Evolutionary conservation across 53 echinoderm and acorn worm species (phyloP), one percentile per base, ranked within the genome.

Genomic region (Glandiceps talaboti): DNA sequence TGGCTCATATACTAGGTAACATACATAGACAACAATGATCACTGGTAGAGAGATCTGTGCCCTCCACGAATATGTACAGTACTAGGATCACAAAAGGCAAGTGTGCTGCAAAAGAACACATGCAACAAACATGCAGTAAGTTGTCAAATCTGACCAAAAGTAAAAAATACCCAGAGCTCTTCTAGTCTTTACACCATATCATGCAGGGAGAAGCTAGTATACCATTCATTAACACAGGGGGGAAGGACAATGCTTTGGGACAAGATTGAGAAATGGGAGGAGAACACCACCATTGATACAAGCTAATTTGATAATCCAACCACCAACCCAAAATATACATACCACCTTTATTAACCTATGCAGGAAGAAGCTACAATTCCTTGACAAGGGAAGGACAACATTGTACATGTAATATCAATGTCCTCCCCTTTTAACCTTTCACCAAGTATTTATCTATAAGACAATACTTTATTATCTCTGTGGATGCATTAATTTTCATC

Each of bases 1-100:
- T 94, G 83, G 45, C 87, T 45, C 64, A 45, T 45, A 45, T 45
- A 45, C 64, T 45, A 45, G 64, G 64, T 45, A 12, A 45, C 64
- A 45, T 45, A 45, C 64, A 45, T 20, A 45, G 6, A 45, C 64
- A 45, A 45, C 64, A 45, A 45, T 45, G 64, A 45, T 45, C 6
- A 45, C 64, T 45, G 64, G 64, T 45, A 45, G 64, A 45, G 64
- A 45, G 64, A 45, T 45, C 20, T 45, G 64, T 45, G 64, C 6
- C 64, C 64, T 45, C 64, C 64, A 45, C 64, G 64, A 12, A 45
- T 20, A 45, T n/a, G 64, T 45, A 45, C 64, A 45, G 64, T 45
- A 45, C 64, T 45, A 45, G 64, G 64, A 45, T 6, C 64, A 45
- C 6, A 6, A n/a, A 45, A 45, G 64, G 6, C 64, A 45, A 45